Evolutionary conservation across 2,888 invertebrate species (phyloP).

Genomic region (Pollenia angustigena): DNA sequence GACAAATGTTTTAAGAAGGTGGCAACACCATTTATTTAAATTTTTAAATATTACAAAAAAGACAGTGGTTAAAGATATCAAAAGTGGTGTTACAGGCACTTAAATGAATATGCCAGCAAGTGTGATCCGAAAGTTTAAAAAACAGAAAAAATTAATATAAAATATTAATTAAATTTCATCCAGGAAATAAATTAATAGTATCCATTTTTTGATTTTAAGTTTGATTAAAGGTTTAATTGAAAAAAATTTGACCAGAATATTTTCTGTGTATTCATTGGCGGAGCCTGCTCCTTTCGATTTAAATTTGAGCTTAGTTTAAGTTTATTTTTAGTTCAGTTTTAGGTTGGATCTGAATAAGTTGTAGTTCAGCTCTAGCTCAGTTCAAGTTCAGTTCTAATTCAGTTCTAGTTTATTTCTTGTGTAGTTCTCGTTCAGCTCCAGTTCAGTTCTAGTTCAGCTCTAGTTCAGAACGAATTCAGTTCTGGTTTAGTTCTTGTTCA

Average conservation of each 20-base stretch:
- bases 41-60: background rate
- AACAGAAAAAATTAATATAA: no score
- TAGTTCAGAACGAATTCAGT: background rate
- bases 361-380: no score
- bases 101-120: background rate
- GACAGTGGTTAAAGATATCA: constrained; percentile 27
- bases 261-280: no score
- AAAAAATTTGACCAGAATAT: no score
- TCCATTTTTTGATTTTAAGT: no score
- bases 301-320: background rate
- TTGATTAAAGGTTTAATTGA: no score
- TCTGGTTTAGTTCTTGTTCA: background rate
- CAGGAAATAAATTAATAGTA: no score
- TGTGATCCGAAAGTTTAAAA: no score
- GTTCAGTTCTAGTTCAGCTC: background rate
- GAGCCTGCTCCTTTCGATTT: background rate
- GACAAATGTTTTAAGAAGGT: constrained; percentile 68
- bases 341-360: background rate
- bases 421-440: background rate
- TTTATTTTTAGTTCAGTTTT: background rate
- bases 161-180: no score
- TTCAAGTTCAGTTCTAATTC: no score
- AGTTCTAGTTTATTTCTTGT: background rate
- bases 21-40: constrained; percentile 69
- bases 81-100: background rate